Conservation (phyloP, 2,113 vertebrate species). For the Cynopterus brachyotis region DNA sequence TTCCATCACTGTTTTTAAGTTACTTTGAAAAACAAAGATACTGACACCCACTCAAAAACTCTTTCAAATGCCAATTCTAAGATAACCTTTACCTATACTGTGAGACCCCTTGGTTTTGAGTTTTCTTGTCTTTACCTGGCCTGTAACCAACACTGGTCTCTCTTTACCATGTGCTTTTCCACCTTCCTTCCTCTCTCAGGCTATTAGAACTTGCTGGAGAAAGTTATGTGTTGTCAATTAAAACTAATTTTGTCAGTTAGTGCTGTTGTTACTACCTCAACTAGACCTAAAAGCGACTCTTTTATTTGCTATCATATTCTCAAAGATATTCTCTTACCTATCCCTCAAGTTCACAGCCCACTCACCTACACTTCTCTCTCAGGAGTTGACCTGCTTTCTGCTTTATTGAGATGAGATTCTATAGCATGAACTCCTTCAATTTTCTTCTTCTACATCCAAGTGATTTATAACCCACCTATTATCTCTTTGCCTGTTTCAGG, state of each 20-base stretch:
- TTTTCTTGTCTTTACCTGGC: neutral
- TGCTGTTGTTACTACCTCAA: neutral
- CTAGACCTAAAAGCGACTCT: neutral
- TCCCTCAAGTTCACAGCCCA: neutral
- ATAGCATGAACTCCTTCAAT: neutral
- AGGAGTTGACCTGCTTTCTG: neutral
- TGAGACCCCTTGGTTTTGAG: neutral
- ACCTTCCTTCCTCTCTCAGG: neutral
- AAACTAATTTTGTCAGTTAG: neutral
- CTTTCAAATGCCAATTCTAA: slow-evolving; percentile 16
- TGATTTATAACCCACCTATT: neutral
- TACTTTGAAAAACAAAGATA: neutral
- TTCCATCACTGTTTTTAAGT: slow-evolving; percentile 28
- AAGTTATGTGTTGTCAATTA: neutral
- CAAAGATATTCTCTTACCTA: neutral
- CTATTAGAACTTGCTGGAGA: neutral
- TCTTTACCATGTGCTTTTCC: neutral
- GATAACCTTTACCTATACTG: neutral
- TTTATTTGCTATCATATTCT: neutral
- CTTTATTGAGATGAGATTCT: slow-evolving; percentile 9
- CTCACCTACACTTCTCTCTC: neutral
- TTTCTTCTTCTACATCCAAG: neutral
- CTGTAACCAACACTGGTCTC: neutral
- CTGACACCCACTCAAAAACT: neutral
- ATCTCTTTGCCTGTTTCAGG: neutral